These are phyloP conservation scores for Acromyrmex heyeri DNA, from an alignment of 1,140 invertebrate genomes.

Conservation along the genomic window DNA sequence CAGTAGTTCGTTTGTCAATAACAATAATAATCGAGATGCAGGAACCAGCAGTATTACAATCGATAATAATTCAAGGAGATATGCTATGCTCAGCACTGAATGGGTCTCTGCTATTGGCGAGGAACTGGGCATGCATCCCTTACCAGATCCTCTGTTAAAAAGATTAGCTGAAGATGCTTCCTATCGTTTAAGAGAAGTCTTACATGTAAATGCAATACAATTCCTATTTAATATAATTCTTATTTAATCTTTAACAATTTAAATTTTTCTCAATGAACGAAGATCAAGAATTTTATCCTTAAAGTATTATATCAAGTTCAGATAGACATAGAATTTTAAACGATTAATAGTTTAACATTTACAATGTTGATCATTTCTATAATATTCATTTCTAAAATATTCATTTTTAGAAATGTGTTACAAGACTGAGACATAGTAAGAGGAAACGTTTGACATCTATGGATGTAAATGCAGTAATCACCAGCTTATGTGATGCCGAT, in stretches of 20 bases:
- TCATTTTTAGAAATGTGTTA: conserved; percentile 84
- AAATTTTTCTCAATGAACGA: background rate
- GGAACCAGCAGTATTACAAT: conserved; percentile 78
- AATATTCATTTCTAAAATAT: conserved; percentile 48
- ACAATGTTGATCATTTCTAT: background rate
- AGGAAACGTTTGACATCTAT: conserved; percentile 80
- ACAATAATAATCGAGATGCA: conserved; percentile 83
- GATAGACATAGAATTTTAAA: background rate
- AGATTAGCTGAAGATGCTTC: conserved; percentile 85
- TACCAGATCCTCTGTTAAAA: conserved; percentile 81
- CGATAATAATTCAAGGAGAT: conserved; percentile 81
- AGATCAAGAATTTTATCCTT: background rate
- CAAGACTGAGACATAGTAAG: conserved; percentile 84
- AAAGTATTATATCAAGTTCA: background rate
- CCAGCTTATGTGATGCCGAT: conserved; percentile 83
- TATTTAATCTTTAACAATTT: background rate
- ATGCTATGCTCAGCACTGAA: conserved; percentile 84
- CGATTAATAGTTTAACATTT: background rate
- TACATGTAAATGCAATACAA: conserved; percentile 77
- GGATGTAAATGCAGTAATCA: conserved; percentile 84
- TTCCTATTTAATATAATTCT: background rate
- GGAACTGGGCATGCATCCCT: conserved; percentile 83
- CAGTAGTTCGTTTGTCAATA: conserved; percentile 80
- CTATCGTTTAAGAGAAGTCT: conserved; percentile 84
- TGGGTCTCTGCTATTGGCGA: conserved; percentile 85